A percentile compares a stretch with the other conserved stretches of the same genome.
phyloP scores from a whole-genome alignment of 2,888 invertebrate genomes.

The Smittia sp. region DNA sequence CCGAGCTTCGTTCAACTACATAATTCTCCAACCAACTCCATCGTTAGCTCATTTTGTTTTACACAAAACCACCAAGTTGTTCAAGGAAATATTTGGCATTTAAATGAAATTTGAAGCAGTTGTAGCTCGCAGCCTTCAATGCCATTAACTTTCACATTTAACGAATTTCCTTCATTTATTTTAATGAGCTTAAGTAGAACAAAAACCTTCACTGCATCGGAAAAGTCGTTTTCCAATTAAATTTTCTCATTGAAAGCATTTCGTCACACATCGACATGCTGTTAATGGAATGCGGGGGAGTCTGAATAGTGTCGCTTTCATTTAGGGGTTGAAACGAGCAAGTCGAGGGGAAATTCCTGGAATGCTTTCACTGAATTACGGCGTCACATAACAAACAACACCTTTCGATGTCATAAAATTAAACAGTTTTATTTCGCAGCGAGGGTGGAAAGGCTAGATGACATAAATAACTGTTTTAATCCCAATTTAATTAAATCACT shows the following conservation, averaged over 20 bases:
- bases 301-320: neutral
- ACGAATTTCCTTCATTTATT: neutral
- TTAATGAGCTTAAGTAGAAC: neutral
- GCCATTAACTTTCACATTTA: slow-evolving; percentile 34
- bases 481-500: slow-evolving; percentile 8
- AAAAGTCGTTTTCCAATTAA: slow-evolving; percentile 31
- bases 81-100: neutral
- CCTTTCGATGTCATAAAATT: slow-evolving; percentile 33
- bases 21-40: neutral
- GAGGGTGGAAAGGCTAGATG: neutral
- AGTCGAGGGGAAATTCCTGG: neutral
- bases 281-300: slow-evolving; percentile 14
- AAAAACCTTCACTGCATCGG: neutral
- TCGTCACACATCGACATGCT: slow-evolving; percentile 37
- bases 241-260: slow-evolving; percentile 31
- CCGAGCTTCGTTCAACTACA: neutral
- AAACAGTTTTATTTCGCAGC: slow-evolving; percentile 25
- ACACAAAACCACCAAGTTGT: slow-evolving; percentile 16
- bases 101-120: slow-evolving; percentile 32
- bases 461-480: slow-evolving; percentile 4
- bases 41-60: neutral
- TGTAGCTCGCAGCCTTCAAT: neutral
- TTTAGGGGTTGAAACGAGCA: neutral
- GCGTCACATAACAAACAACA: slow-evolving; percentile 27
- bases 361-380: slow-evolving; percentile 33